Evolutionary conservation across 2,797 vertebrate species (phyloP), one percentile per base, ranked within the genome.

Genomic region (Aselliscus stoliczkanus): DNA sequence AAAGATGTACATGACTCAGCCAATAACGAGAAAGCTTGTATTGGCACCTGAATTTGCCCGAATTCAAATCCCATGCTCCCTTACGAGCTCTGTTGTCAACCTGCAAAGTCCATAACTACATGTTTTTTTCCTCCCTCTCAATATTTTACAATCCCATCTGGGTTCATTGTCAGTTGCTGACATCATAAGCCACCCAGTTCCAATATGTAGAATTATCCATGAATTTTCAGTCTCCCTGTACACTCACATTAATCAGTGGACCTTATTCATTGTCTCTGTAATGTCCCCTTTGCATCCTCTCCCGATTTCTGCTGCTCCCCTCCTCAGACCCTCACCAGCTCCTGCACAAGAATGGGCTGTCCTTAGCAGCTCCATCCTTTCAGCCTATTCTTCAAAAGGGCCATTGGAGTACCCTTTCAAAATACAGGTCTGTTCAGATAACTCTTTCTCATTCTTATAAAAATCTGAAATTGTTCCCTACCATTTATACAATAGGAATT

Each of bases 251-350:
- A 21, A 52, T 65, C 11, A 0, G 31, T 11, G 0, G 10, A 23
- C 1, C 13, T 37, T 15, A 3, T 12, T 1, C 2, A 0, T 2
- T 6, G 1, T 12, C 44, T 39, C 54, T 56, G 21, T 2, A 1
- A 0, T 4, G 2, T 34, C 52, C 23, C 9, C 3, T 39, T 13
- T 4, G 52, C 9, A 0, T 2, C 1, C 8, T 27, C 34, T 20
- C 23, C 29, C 0, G 18, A 4, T 44, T 31, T 17, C 42, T 0
- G 34, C 47, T 50, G 47, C 47, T 50, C 47, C 3, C 11, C 29
- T 21, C 5, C 42, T 14, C 27, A 0, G 54, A 31, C 11, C 6
- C 2, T 34, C 15, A 1, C 1, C 5, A 2, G 1, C 4, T 75
- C n/a, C 47, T 13, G 11, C 27, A 1, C 4, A 0, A 2, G 25